Conservation (phyloP, 2,888 invertebrate species). For the Meandrusa payeni region DNA sequence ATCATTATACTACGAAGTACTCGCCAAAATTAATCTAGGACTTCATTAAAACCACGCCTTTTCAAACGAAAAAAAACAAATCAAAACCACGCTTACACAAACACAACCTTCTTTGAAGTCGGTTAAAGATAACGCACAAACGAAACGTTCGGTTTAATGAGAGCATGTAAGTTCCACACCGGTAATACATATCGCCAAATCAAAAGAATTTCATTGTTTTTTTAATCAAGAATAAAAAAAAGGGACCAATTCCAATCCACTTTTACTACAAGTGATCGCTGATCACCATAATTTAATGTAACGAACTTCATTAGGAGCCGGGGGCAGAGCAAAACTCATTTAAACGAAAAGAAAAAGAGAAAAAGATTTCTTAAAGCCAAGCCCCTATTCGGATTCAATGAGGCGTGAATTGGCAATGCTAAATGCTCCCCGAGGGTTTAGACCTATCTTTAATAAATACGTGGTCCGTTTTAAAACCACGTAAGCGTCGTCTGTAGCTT, state of each 20-base stretch:
- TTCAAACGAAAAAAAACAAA: too few relatives aligned
- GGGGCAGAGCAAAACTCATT: conserved; percentile 16
- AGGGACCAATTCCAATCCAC: conserved; percentile 8
- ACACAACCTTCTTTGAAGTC: too few relatives aligned
- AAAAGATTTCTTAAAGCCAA: conserved; percentile 21
- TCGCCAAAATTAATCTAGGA: too few relatives aligned
- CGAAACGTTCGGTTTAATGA: conserved; percentile 2
- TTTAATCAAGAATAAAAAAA: conserved; percentile 8
- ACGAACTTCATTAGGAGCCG: conserved; percentile 21
- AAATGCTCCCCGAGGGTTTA: conserved; percentile 53
- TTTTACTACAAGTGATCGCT: conserved; percentile 12
- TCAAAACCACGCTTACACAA: too few relatives aligned
- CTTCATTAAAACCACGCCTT: too few relatives aligned
- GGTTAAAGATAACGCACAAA: too few relatives aligned
- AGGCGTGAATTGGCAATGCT: conserved; percentile 60
- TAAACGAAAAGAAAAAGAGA: conserved; percentile 17
- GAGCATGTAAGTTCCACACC: not conserved
- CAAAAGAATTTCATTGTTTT: not conserved
- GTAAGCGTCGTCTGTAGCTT: not conserved
- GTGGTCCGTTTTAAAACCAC: conserved; percentile 4
- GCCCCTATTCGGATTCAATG: conserved; percentile 57
- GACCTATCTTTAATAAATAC: conserved; percentile 26
- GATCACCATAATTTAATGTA: conserved; percentile 24
- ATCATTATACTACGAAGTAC: too few relatives aligned
- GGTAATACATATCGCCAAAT: conserved; percentile 7